Evolutionary conservation across 2,888 invertebrate species (phyloP).

Genomic region (Drosophila pullipes): DNA sequence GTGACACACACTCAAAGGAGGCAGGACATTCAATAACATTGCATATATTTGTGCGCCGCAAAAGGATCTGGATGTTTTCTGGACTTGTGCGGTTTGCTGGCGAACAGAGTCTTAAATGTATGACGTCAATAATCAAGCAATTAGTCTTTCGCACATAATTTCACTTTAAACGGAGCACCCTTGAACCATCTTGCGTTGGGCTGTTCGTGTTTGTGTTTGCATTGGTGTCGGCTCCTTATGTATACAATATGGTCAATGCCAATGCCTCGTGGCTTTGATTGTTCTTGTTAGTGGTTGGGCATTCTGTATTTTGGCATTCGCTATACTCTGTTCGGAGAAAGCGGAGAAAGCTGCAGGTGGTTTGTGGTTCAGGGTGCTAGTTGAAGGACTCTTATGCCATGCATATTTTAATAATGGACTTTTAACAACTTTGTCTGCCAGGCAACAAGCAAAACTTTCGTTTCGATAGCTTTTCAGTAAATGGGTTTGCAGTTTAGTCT

Average conservation of each 20-base stretch:
- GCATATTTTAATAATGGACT: constrained; percentile 20
- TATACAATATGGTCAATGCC: constrained; percentile 21
- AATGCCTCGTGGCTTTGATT: constrained; percentile 24
- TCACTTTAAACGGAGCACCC: constrained; percentile 3
- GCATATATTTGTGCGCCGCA: constrained; percentile 34
- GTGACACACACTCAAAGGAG: neutral
- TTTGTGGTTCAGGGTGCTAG: neutral
- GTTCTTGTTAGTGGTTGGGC: neutral
- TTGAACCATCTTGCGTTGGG: neutral
- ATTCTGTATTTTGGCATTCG: neutral
- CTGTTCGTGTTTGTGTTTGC: neutral
- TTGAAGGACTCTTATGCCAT: constrained; percentile 15
- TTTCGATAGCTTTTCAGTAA: constrained; percentile 3
- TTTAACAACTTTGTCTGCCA: neutral
- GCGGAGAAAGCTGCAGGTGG: neutral
- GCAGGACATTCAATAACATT: neutral
- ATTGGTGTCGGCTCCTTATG: neutral
- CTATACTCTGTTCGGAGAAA: neutral
- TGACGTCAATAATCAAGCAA: constrained; percentile 7
- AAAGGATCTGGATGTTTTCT: neutral
- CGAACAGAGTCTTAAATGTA: constrained; percentile 1
- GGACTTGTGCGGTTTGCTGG: neutral
- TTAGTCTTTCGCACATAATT: constrained; percentile 30
- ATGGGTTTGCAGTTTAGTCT: neutral
- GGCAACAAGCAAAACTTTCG: constrained; percentile 5